Percentiles rank a stretch among this genome's conserved stretches.
phyloP scores from a whole-genome alignment of 2,797 vertebrate genomes.

The Pseudotriccus pelzelni region DNA sequence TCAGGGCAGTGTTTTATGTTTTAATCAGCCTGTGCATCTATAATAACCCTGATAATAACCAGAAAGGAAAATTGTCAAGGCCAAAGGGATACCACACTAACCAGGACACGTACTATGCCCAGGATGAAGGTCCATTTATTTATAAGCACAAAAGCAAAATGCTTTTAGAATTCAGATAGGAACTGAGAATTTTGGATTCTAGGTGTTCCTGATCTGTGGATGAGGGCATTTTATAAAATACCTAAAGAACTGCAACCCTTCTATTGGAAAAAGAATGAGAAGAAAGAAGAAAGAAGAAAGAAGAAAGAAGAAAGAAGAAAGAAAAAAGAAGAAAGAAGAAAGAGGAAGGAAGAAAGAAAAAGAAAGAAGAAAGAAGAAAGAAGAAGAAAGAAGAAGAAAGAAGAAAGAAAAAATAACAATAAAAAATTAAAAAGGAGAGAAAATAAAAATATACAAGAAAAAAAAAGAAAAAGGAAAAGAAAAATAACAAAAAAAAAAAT shows the following conservation, averaged over 20 bases:
- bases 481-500: fast-evolving
- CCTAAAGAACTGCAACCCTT: fast-evolving
- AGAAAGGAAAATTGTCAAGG: not conserved
- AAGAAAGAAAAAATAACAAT: fast-evolving
- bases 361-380: fast-evolving
- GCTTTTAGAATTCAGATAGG: not conserved
- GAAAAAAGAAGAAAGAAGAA: no score
- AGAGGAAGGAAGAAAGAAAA: not conserved
- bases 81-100: not conserved
- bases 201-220: not conserved
- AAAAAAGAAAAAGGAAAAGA: fast-evolving
- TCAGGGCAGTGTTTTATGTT: not conserved
- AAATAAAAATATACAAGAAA: no score
- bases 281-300: not conserved
- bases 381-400: fast-evolving
- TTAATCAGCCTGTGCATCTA: not conserved
- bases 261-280: not conserved
- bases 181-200: not conserved
- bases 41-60: not conserved
- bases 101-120: not conserved
- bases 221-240: not conserved
- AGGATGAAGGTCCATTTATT: not conserved
- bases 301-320: fast-evolving
- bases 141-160: not conserved
- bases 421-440: fast-evolving